Evolutionary conservation across 2,888 invertebrate genomes (phyloP), one percentile per base, ranked within the genome.

Genomic region (Euproctis similis): DNA sequence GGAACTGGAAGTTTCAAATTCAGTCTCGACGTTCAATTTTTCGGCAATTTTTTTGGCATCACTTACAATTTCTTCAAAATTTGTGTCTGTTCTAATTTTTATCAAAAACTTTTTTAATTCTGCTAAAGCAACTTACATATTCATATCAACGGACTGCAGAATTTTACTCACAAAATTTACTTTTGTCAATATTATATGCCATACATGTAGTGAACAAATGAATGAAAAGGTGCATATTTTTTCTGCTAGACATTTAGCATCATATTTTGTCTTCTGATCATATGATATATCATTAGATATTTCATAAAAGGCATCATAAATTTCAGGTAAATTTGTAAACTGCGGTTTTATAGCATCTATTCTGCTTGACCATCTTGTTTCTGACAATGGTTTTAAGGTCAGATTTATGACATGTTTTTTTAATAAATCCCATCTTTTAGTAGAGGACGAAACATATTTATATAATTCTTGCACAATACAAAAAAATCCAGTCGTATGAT

Each of bases 381-480:
- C 14, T 6, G 14, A 23, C 16, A 22, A 28, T 21, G 28, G 23
- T 28, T 23, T 23, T 28, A 28, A 16, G 16, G 22, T 23, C 14
- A 10, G 23, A 16, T 28, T 23, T 23, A 23, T 2, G 7, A 28
- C 22, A 23, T 23, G 23, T 28, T 23, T 28, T 16, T 10, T 23
- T 16, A 28, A 16, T 21, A 28, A 7, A 8, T 6, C 22, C 16
- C 28, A 28, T 11, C 20, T 18, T 19, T 27, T 18, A 18, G 20
- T 27, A 3, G 14, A 14, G 4, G 14, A 14, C 6, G 14, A 14
- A 36, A 32, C 34, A 18, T 32, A 36, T 30, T 12, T 20, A 34
- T 27, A 39, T 19, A 34, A 27, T 34, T 34, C 24, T 17, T 40
- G 39, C 25, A 36, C 26, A 30, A 33, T 26, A 27, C 14, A 32